Evolutionary conservation across 2,888 invertebrate genomes (phyloP).

Genomic region (Limnephilus lunatus): DNA sequence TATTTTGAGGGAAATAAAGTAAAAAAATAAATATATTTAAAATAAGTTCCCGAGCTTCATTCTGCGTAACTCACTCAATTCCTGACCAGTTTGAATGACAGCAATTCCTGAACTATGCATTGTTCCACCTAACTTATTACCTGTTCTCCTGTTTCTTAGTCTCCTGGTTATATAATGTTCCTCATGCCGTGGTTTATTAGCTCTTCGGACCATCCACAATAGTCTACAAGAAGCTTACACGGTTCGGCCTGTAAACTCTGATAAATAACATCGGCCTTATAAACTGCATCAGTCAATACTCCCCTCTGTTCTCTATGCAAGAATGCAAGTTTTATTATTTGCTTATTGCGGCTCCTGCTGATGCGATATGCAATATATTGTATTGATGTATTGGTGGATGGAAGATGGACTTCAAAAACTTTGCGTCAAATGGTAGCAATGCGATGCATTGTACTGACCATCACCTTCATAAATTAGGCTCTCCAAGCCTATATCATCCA

Average conservation of each 20-base stretch:
- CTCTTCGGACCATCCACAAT: background rate
- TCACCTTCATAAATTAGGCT: no score
- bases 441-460: no score
- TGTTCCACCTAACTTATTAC: constrained; percentile 2
- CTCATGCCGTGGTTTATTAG: background rate
- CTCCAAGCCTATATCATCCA: no score
- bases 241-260: background rate
- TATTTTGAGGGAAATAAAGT: no score
- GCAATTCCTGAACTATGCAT: background rate
- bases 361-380: background rate
- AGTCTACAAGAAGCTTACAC: constrained; percentile 13
- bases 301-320: background rate
- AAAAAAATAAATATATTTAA: no score
- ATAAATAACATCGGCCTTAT: background rate
- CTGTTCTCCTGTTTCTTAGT: background rate
- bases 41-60: background rate
- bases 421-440: no score
- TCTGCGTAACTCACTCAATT: background rate
- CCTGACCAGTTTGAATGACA: constrained; percentile 4
- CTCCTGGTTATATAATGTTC: background rate
- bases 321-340: background rate
- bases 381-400: background rate
- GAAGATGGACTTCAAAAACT: background rate
- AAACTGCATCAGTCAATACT: constrained; percentile 13
- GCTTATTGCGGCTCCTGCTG: background rate